Conservation (phyloP, 2,113 vertebrate species). For the Rallus limicola region DNA sequence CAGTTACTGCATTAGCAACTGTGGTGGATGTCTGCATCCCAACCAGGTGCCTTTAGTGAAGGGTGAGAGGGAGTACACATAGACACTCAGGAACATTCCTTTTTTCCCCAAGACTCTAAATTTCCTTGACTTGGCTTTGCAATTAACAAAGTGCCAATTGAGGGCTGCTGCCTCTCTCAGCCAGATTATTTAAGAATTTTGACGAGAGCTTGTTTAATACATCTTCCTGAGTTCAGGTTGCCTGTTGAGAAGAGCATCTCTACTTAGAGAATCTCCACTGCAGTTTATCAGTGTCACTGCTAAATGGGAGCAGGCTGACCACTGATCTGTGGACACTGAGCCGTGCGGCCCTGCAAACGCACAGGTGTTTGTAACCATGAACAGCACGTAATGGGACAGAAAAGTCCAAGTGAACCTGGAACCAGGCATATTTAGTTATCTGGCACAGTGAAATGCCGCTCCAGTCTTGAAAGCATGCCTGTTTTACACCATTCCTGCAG, state of each 20-base stretch:
- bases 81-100: background rate
- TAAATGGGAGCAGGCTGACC: background rate
- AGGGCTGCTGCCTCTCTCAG: background rate
- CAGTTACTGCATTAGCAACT: background rate
- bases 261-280: background rate
- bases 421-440: rapidly evolving
- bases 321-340: background rate
- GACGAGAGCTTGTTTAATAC: background rate
- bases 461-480: background rate
- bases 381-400: background rate
- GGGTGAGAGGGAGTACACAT: background rate
- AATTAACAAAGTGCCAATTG: background rate
- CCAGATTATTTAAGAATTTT: background rate
- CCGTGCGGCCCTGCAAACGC: background rate
- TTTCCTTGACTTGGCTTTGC: background rate
- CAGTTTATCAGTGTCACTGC: background rate
- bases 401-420: background rate
- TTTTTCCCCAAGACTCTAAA: background rate
- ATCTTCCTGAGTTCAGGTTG: background rate
- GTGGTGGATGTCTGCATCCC: background rate
- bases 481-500: background rate
- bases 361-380: rapidly evolving
- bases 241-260: background rate
- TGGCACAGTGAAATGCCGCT: background rate
- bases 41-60: background rate